Conservation (phyloP, 2,888 invertebrate genomes). For the Uloborus plumipes region DNA sequence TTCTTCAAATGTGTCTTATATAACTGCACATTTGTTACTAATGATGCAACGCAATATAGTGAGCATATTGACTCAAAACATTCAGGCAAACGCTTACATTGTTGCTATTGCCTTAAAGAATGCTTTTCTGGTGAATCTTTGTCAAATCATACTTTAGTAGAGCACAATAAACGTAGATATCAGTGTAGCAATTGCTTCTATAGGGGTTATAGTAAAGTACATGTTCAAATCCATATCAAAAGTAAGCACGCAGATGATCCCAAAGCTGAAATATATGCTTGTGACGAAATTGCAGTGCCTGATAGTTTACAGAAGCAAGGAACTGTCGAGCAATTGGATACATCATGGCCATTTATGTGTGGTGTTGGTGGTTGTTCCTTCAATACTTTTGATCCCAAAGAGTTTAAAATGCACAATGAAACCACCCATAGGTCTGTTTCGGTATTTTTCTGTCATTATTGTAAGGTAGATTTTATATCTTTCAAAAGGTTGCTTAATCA, state of each 20-base stretch:
- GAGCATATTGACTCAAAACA: conserved; percentile 23
- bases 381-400: conserved; percentile 42
- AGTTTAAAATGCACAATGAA: conserved; percentile 51
- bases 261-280: conserved; percentile 3
- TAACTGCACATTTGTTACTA: conserved; percentile 35
- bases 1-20: conserved; percentile 51
- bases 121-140: background rate
- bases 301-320: background rate
- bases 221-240: conserved; percentile 48
- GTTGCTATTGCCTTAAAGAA: conserved; percentile 44
- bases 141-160: conserved; percentile 29
- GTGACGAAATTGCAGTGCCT: conserved; percentile 10
- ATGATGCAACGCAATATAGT: conserved; percentile 10
- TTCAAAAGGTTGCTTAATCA: conserved; percentile 46
- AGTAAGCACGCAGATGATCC: conserved; percentile 24
- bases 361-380: conserved; percentile 43
- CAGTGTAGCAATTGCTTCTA: conserved; percentile 61
- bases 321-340: background rate
- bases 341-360: conserved; percentile 48
- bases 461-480: conserved; percentile 46
- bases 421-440: conserved; percentile 31
- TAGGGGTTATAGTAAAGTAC: conserved; percentile 41
- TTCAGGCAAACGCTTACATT: conserved; percentile 21
- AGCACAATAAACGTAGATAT: conserved; percentile 35
- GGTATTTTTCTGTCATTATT: conserved; percentile 50